Conservation (phyloP, 1,140 invertebrate species). For the Lepidurus arcticus region DNA sequence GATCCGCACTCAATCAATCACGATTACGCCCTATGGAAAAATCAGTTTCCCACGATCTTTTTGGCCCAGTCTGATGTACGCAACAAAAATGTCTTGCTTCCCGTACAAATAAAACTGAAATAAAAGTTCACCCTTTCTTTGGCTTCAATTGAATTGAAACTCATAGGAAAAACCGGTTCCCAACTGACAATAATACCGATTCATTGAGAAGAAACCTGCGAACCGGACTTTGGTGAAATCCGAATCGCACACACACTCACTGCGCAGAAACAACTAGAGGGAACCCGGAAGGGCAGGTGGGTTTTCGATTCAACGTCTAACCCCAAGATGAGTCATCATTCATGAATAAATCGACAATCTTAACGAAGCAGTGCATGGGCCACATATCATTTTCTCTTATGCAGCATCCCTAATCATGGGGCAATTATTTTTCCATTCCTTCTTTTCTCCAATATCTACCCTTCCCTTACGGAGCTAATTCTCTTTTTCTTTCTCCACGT, state of each 20-base stretch:
- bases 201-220: constrained; percentile 14
- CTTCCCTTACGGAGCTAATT: not conserved
- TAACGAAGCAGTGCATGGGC: not conserved
- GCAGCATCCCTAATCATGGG: not conserved
- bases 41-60: constrained; percentile 15
- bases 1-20: constrained; percentile 21
- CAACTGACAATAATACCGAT: constrained; percentile 1
- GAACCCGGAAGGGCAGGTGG: constrained; percentile 16
- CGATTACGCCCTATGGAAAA: constrained; percentile 9
- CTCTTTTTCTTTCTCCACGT: not conserved
- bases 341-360: constrained; percentile 18
- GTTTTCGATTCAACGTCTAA: constrained; percentile 6
- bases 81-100: not conserved
- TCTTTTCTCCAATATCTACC: not conserved
- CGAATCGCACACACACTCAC: constrained; percentile 6
- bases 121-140: not conserved
- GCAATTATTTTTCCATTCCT: not conserved
- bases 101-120: not conserved
- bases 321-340: not conserved
- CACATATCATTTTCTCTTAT: constrained; percentile 12
- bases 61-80: not conserved
- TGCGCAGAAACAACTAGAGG: not conserved
- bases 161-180: not conserved
- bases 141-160: not conserved
- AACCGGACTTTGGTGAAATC: constrained; percentile 2